Evolutionary conservation across 2,888 invertebrate genomes (phyloP).

Genomic region (Diachrysia chrysitis): DNA sequence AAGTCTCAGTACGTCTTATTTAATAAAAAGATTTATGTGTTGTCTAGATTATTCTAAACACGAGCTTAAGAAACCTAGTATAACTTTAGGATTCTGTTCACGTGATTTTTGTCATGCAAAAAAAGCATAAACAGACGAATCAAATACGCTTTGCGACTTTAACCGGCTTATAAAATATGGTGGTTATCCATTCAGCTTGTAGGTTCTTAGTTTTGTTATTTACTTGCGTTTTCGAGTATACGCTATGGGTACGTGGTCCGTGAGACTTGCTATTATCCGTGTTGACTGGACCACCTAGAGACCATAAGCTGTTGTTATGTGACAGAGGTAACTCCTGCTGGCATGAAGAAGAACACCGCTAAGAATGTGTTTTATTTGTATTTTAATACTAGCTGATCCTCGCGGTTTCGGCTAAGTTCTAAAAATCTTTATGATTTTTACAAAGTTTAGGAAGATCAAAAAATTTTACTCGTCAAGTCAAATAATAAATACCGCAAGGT

Average conservation of each 20-base stretch:
- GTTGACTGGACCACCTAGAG: neutral
- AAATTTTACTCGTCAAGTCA: no score
- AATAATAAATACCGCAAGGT: no score
- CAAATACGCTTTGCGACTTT: neutral
- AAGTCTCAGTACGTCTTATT: neutral
- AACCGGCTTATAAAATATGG: neutral
- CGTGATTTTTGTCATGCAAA: conserved; percentile 2
- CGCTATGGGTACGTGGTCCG: neutral
- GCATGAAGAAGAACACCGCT: no score
- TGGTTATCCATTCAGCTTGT: neutral
- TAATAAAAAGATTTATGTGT: neutral
- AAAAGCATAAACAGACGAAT: neutral
- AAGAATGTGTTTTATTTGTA: no score
- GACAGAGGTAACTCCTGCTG: neutral
- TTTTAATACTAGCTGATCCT: no score
- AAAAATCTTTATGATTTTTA: no score
- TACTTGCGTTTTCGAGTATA: neutral
- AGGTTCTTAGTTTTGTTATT: neutral
- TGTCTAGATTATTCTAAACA: neutral
- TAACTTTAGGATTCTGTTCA: neutral
- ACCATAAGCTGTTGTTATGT: neutral
- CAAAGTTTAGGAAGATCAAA: no score
- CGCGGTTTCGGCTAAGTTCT: no score
- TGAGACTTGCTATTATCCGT: neutral
- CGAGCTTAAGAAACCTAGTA: neutral